Conservation (phyloP, 2,888 invertebrate species). For the Bombylius discolor region DNA sequence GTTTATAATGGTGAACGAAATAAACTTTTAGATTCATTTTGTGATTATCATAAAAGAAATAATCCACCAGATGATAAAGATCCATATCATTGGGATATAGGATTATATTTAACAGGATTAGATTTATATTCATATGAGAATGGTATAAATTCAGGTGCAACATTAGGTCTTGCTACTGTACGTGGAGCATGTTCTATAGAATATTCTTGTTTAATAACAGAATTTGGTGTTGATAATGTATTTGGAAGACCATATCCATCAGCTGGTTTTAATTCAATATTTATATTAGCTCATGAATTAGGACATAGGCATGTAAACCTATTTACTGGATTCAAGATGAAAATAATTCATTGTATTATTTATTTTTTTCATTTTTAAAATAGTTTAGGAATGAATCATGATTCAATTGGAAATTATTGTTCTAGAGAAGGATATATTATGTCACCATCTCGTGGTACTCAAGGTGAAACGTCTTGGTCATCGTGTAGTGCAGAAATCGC, state of each 20-base stretch:
- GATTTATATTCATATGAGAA: slow-evolving; percentile 42
- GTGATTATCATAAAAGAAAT: slow-evolving; percentile 50
- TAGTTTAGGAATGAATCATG: slow-evolving; percentile 71
- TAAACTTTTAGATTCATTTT: slow-evolving; percentile 58
- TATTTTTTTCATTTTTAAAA: slow-evolving; percentile 12
- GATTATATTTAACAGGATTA: slow-evolving; percentile 58
- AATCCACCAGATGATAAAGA: slow-evolving; percentile 55
- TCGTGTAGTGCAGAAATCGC: slow-evolving; percentile 53
- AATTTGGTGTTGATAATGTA: slow-evolving; percentile 58
- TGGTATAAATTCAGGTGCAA: slow-evolving; percentile 54
- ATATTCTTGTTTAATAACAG: slow-evolving; percentile 65
- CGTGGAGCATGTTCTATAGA: slow-evolving; percentile 60
- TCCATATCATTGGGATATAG: slow-evolving; percentile 71
- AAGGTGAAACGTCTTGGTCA: slow-evolving; percentile 69
- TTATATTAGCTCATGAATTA: slow-evolving; percentile 71
- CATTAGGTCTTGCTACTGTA: slow-evolving; percentile 72
- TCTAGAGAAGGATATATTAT: slow-evolving; percentile 67
- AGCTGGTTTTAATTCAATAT: slow-evolving; percentile 71
- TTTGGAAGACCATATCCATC: slow-evolving; percentile 69
- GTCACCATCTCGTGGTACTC: slow-evolving; percentile 66
- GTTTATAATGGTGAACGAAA: slow-evolving; percentile 54
- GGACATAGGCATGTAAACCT: slow-evolving; percentile 58
- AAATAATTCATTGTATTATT: slow-evolving; percentile 1
- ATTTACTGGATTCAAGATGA: slow-evolving; percentile 5
- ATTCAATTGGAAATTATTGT: slow-evolving; percentile 57